A percentile compares a stretch with the other conserved stretches of the same genome.
These are phyloP conservation scores for Silurus glanis DNA, from an alignment of 2,113 vertebrate genomes.

Conservation along the genomic window DNA sequence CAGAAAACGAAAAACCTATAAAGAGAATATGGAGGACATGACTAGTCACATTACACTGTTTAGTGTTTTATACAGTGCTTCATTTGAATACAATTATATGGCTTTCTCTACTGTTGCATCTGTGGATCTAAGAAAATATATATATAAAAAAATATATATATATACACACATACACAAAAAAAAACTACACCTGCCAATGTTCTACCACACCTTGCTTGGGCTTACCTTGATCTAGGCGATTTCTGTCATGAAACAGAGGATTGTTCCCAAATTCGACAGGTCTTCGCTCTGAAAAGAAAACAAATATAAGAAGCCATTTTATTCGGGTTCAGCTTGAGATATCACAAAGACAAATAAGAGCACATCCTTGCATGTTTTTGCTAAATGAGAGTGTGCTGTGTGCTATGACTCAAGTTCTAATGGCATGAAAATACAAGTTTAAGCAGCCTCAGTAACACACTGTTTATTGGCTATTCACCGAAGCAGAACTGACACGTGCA, in stretches of 20 bases:
- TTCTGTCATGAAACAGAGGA: conserved; percentile 61
- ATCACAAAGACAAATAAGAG: conserved; percentile 23
- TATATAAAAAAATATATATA: too few species aligned
- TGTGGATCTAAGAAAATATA: too few species aligned
- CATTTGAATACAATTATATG: not conserved
- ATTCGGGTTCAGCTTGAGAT: not conserved
- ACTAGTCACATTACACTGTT: not conserved
- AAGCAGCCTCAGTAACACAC: not conserved
- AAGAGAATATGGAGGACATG: not conserved
- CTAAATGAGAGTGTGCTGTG: conserved; percentile 6
- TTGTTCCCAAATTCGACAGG: conserved; percentile 72
- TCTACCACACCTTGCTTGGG: not conserved
- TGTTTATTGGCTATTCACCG: conserved; percentile 11
- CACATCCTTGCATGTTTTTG: conserved; percentile 6
- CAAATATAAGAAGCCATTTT: conserved; percentile 55
- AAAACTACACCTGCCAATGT: not conserved
- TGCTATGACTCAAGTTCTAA: conserved; percentile 14
- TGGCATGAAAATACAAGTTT: conserved; percentile 7
- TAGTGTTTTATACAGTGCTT: not conserved
- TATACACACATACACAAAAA: not conserved
- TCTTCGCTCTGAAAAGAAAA: conserved; percentile 67
- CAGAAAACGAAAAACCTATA: conserved; percentile 64
- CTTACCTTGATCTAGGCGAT: conserved; percentile 69
- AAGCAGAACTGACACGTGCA: conserved; percentile 7
- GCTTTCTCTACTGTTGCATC: not conserved